Conservation (phyloP, 1,140 invertebrate species). For the Zaprionus taronus region DNA sequence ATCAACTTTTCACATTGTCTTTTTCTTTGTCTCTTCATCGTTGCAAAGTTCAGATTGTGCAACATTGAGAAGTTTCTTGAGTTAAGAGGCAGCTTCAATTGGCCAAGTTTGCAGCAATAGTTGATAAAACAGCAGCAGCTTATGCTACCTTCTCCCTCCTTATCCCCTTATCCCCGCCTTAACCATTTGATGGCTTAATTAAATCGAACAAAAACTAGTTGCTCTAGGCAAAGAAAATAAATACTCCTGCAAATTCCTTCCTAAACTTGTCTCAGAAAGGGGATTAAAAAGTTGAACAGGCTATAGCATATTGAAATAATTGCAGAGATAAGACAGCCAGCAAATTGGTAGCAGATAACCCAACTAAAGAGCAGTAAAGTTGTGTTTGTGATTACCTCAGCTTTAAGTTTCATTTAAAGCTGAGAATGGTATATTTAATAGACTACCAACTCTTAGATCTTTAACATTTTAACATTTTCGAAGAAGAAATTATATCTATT, state of each 20-base stretch:
- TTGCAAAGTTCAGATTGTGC: slow-evolving; percentile 45
- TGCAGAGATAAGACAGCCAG: not conserved
- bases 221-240: not conserved
- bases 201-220: slow-evolving; percentile 25
- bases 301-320: not conserved
- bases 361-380: not conserved
- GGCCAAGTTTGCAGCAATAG: slow-evolving; percentile 25
- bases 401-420: not conserved
- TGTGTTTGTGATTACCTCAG: not conserved
- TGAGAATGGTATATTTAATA: not conserved
- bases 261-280: not conserved
- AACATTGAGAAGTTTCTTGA: slow-evolving; percentile 41
- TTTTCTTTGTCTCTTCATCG: not conserved
- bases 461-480: no score
- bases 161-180: not conserved
- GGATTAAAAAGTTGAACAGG: not conserved
- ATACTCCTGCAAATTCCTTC: not conserved
- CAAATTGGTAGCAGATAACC: not conserved
- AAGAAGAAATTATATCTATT: no score
- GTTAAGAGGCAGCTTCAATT: slow-evolving; percentile 20
- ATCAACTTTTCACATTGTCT: slow-evolving; percentile 23
- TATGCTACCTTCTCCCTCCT: not conserved
- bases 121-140: slow-evolving; percentile 14
- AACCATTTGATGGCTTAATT: slow-evolving; percentile 23
- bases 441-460: no score